Base-by-base conservation (phyloP, 2,888 invertebrate genomes). In the Actias luna region DNA sequence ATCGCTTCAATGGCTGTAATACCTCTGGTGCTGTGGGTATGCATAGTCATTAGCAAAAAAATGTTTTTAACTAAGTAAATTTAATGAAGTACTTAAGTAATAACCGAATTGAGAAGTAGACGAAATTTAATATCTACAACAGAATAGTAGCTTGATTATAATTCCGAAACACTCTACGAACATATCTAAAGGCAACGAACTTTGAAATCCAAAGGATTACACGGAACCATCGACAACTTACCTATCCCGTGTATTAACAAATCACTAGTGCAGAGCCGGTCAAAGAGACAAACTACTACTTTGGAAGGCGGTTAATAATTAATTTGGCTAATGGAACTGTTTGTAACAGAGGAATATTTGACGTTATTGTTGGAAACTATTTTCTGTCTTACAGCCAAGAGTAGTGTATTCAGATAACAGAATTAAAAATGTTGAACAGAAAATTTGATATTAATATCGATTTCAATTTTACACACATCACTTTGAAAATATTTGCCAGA, bases 281-380 rank as follows among this genome's bases (percentile, higher is more conserved):
- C 90, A 89, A 89, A 89, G 84, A 80, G 82, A 84, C 87, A 83
- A 87, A 86, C 84, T 80, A 73, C 25, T 50, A 46, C 22, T 77
- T 82, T 78, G 78, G 77, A 69, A 79, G 82, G 87, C 77, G 86
- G 84, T 89, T 84, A 90, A 91, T 92, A 89, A 92, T 92, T 92
- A 91, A 92, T 91, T 88, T 87, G 81, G 83, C 87, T 91, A 92
- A 92, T 92, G 88, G 89, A 82, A 85, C 83, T 83, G 85, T 89
- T 89, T 85, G 74, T 77, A 78, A 83, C 82, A 80, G 79, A 79
- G 79, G 83, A 83, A 82, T 84, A 88, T 88, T 89, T 85, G 86
- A 88, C 85, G 82, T 58, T 29, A 55, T 55, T 55, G 55, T 55
- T 14, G 1, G 55, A 55, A 55, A n/a, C n/a, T 16, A 7, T 7